A percentile compares a stretch with the other conserved stretches of the same genome.
These are phyloP conservation scores for Saccostrea echinata DNA, from an alignment of 1,140 invertebrate species.

Conservation along the genomic window DNA sequence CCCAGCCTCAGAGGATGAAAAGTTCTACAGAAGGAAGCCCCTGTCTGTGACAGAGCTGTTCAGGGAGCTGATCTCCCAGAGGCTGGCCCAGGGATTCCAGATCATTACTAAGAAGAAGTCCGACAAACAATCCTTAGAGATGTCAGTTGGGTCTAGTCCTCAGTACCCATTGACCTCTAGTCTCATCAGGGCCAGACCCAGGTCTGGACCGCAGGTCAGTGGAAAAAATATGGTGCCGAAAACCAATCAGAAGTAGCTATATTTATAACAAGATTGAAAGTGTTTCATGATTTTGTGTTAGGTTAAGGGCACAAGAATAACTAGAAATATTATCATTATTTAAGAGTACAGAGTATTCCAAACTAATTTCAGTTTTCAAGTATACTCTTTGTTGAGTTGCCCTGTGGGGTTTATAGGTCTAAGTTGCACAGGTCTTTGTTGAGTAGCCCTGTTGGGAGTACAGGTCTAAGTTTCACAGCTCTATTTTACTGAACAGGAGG, in stretches of 20 bases:
- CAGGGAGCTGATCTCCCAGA: slow-evolving; percentile 75
- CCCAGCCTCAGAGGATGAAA: slow-evolving; percentile 67
- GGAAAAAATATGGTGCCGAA: too few species aligned
- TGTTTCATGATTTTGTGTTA: too few species aligned
- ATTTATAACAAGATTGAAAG: too few species aligned
- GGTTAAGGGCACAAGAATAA: too few species aligned
- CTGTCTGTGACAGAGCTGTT: slow-evolving; percentile 75
- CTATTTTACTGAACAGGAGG: slow-evolving; percentile 66
- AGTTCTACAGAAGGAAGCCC: slow-evolving; percentile 70
- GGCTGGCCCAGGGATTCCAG: slow-evolving; percentile 87
- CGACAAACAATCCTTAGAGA: slow-evolving; percentile 51
- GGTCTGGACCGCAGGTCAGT: slow-evolving; percentile 60
- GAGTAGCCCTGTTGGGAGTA: too few species aligned
- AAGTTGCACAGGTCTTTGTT: too few species aligned
- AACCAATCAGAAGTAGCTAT: too few species aligned
- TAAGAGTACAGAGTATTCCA: too few species aligned
- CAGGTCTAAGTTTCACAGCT: neutral
- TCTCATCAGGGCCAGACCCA: slow-evolving; percentile 57
- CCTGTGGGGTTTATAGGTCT: too few species aligned
- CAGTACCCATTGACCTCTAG: slow-evolving; percentile 60
- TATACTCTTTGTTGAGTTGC: too few species aligned
- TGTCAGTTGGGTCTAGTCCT: slow-evolving; percentile 76
- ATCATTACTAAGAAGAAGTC: slow-evolving; percentile 84
- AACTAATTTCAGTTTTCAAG: too few species aligned
- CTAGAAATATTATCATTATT: too few species aligned